Evolutionary conservation across 2,113 vertebrate species (phyloP), one percentile per base, ranked within the genome.

Genomic region (Cyanoderma ruficeps): DNA sequence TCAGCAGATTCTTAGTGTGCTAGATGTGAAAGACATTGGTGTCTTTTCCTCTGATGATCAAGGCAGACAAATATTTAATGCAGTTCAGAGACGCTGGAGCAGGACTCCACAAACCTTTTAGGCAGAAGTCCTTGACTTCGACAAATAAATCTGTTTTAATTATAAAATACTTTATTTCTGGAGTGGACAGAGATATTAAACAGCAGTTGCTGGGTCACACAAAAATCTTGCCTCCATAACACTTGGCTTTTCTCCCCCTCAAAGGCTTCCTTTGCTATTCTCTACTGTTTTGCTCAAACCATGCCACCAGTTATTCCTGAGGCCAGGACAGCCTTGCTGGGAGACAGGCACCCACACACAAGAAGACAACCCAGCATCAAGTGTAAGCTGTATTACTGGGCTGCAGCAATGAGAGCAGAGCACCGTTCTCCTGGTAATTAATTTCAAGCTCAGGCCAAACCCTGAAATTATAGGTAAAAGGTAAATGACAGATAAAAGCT

Each of bases 281-380:
- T 60, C 25, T n/a, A 4, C 41, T 35, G 25, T 47, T 95, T 64
- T 49, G 52, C 42, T 57, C 37, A 82, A 70, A 53, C 9, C 30
- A 28, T 3, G 11, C 0, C 2, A 42, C 10, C 42, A 33, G 33
- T 72, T 64, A 44, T 63, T 60, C 74, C 41, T 2, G 3, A 67
- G 67, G 57, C 24, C 67, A 61, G 80, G 46, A 52, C 20, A 61
- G 27, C 41, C 50, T 61, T 24, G 24, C 44, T 61, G 74, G 37
- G 44, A 82, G 74, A 80, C 22, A 42, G 52, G 59, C 9, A 68
- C 8, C 6, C 2, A 1, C 37, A 33, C 44, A 64, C 13, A 55
- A 41, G 25, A 42, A 7, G 28, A 53, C 39, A 80, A 13, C 44
- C 30, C 35, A 67, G 8, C 24, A 30, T 2, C 0, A 0, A 9